Conservation (phyloP, 2,113 vertebrate species). For the Phrynosoma blainvillii region DNA sequence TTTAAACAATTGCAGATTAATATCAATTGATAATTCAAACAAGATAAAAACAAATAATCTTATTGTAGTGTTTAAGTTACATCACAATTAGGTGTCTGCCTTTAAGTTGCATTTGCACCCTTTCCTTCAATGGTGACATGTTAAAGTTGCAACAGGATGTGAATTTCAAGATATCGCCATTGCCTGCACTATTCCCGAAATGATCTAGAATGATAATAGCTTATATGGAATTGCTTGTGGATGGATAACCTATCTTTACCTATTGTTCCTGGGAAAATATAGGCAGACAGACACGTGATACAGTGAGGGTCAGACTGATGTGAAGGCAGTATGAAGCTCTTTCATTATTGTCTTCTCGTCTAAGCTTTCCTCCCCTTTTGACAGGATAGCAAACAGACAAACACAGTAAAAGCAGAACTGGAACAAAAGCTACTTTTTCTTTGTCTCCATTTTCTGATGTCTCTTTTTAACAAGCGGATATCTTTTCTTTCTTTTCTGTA, state of each 20-base stretch:
- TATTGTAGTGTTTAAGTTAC: too few species aligned
- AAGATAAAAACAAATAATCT: too few species aligned
- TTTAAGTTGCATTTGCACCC: not conserved
- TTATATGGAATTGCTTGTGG: not conserved
- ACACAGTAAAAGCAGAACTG: not conserved
- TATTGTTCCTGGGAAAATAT: not conserved
- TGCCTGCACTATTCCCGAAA: not conserved
- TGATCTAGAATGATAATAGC: not conserved
- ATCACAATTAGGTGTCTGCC: too few species aligned
- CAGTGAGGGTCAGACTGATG: not conserved
- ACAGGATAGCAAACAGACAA: not conserved
- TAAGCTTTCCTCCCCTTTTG: not conserved
- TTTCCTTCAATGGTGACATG: not conserved
- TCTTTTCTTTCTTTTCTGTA: not conserved
- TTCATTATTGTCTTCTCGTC: not conserved
- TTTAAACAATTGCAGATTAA: too few species aligned
- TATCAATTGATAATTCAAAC: too few species aligned
- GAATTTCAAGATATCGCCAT: not conserved
- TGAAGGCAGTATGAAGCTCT: not conserved
- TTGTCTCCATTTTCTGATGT: slow-evolving; percentile 4
- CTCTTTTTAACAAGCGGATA: not conserved
- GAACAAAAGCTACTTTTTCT: not conserved
- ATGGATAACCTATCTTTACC: not conserved
- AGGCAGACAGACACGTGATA: not conserved
- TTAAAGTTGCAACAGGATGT: not conserved